phyloP scores from a whole-genome alignment of 2,888 invertebrate species.

The Prostheceraeus crozeri region DNA sequence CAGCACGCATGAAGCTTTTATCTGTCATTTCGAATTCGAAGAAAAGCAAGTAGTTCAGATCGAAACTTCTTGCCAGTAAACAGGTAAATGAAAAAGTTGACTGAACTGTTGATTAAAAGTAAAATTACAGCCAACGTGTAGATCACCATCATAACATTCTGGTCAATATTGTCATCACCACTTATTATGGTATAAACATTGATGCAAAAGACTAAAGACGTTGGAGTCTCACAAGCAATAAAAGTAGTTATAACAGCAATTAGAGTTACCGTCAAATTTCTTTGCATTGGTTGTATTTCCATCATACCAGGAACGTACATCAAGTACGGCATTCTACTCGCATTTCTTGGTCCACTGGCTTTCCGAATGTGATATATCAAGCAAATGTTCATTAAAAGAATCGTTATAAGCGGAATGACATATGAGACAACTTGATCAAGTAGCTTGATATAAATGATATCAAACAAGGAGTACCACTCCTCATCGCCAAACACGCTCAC shows the following conservation, averaged over 20 bases:
- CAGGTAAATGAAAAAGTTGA: constrained; percentile 12
- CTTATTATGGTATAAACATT: neutral
- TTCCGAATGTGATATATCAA: constrained; percentile 12
- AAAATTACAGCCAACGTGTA: neutral
- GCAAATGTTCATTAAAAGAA: constrained; percentile 7
- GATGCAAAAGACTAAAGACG: neutral
- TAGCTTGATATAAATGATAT: neutral
- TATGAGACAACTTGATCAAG: neutral
- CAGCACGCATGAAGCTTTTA: no score
- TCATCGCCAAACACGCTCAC: neutral
- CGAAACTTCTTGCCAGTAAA: constrained; percentile 9
- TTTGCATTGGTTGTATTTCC: neutral
- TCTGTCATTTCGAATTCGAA: no score
- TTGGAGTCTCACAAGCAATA: constrained; percentile 14
- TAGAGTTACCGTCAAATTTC: constrained; percentile 13
- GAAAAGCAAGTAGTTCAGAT: no score
- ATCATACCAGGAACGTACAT: neutral
- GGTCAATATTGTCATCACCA: neutral
- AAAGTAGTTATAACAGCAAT: constrained; percentile 18
- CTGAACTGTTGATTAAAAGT: constrained; percentile 9
- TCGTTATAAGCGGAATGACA: neutral
- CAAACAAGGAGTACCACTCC: neutral
- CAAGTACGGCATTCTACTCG: neutral
- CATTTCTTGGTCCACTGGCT: neutral
- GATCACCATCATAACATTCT: neutral